Evolutionary conservation across 2,113 vertebrate genomes (phyloP).

Genomic region (Pachyramphus minor): DNA sequence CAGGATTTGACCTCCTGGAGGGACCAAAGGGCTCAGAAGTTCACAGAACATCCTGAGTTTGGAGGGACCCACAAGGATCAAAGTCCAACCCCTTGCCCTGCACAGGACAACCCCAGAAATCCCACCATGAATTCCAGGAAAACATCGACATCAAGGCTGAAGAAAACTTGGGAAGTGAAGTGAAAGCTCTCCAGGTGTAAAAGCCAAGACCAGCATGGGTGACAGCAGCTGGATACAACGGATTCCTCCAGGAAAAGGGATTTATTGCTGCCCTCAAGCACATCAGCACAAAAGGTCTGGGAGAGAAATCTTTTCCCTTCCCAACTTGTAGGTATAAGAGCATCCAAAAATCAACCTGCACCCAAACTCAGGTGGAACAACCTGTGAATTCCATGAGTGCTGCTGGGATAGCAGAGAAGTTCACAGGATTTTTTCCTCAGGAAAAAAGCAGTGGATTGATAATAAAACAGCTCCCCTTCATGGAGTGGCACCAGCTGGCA

Average conservation of each 20-base stretch:
- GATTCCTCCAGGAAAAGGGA: not conserved
- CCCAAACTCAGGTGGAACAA: not conserved
- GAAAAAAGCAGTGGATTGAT: not conserved
- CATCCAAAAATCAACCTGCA: not conserved
- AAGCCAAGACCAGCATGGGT: fast-evolving
- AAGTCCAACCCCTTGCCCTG: not conserved
- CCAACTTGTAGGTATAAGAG: not conserved
- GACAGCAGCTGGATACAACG: fast-evolving
- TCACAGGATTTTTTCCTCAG: not conserved
- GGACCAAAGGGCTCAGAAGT: not conserved
- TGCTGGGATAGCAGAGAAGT: not conserved
- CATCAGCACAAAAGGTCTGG: not conserved
- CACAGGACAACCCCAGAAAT: not conserved
- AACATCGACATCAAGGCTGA: not conserved
- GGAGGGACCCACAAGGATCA: not conserved
- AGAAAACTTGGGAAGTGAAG: not conserved
- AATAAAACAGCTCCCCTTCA: not conserved
- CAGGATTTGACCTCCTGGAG: not conserved
- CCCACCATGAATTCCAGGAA: not conserved
- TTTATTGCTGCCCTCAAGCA: not conserved
- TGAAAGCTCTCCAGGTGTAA: not conserved
- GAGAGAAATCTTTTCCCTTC: not conserved
- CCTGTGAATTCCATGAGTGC: fast-evolving
- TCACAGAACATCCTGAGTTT: not conserved
- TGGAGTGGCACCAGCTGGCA: fast-evolving